Conservation (phyloP, 2,888 invertebrate species). For the Amaurobius ferox region DNA sequence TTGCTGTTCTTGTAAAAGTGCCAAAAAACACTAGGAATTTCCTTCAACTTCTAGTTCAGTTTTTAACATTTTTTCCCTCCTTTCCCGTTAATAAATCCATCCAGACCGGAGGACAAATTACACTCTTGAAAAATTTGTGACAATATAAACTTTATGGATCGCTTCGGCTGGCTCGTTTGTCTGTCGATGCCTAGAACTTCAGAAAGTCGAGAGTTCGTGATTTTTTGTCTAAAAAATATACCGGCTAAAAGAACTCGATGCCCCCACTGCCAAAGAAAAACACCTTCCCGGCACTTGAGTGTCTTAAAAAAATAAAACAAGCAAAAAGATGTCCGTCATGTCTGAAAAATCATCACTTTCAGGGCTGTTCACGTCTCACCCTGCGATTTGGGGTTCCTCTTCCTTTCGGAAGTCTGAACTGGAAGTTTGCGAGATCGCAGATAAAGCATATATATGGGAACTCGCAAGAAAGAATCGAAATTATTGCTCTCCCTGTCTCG, state of each 20-base stretch:
- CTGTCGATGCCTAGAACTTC: conserved; percentile 10
- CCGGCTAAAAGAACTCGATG: neutral
- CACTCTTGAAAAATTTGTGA: conserved; percentile 18
- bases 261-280: neutral
- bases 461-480: neutral
- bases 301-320: neutral
- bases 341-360: conserved; percentile 16
- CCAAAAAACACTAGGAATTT: neutral
- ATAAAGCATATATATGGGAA: neutral
- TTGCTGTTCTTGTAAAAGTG: neutral
- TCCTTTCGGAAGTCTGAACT: neutral
- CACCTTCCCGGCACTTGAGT: neutral
- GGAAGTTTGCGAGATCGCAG: neutral
- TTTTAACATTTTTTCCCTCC: neutral
- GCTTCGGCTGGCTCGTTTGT: neutral
- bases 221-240: neutral
- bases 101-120: neutral
- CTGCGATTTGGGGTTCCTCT: neutral
- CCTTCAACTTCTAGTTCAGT: neutral
- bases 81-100: conserved; percentile 19
- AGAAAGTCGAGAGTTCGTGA: neutral
- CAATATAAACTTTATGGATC: conserved; percentile 13
- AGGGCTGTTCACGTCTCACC: neutral
- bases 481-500: neutral
- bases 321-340: conserved; percentile 7